Evolutionary conservation across 2,888 invertebrate genomes (phyloP).

Genomic region (Phania funesta): DNA sequence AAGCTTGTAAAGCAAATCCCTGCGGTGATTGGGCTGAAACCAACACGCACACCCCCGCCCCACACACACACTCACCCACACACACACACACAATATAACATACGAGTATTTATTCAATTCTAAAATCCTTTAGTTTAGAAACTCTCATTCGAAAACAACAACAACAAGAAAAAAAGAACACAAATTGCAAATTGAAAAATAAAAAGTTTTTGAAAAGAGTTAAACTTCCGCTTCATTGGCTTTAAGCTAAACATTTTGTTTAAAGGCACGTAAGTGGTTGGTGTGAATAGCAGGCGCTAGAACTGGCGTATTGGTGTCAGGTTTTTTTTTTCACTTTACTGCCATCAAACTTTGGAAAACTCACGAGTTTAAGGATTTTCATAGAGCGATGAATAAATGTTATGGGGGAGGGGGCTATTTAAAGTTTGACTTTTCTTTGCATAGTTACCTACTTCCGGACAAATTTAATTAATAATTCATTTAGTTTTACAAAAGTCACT

Average conservation of each 20-base stretch:
- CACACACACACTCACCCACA: neutral
- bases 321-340: neutral
- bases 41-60: neutral
- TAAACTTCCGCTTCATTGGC: conserved; percentile 73
- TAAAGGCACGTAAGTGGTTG: conserved; percentile 46
- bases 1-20: conserved; percentile 75
- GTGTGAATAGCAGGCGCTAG: conserved; percentile 56
- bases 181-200: conserved; percentile 68
- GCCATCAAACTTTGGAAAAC: neutral
- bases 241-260: conserved; percentile 57
- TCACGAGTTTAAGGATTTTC: too few species aligned
- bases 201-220: conserved; percentile 76
- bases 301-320: conserved; percentile 62
- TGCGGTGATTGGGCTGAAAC: conserved; percentile 75
- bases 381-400: too few species aligned
- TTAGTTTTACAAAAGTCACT: too few species aligned
- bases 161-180: conserved; percentile 3
- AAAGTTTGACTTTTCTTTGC: too few species aligned
- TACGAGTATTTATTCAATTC: conserved; percentile 46
- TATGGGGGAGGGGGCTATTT: too few species aligned
- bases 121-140: conserved; percentile 53
- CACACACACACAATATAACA: neutral
- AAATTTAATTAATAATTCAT: too few species aligned
- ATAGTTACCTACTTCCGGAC: too few species aligned
- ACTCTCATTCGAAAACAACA: neutral